Evolutionary conservation across 2,113 vertebrate species (phyloP), one percentile per base, ranked within the genome.

Genomic region (Amphilophus citrinellus): DNA sequence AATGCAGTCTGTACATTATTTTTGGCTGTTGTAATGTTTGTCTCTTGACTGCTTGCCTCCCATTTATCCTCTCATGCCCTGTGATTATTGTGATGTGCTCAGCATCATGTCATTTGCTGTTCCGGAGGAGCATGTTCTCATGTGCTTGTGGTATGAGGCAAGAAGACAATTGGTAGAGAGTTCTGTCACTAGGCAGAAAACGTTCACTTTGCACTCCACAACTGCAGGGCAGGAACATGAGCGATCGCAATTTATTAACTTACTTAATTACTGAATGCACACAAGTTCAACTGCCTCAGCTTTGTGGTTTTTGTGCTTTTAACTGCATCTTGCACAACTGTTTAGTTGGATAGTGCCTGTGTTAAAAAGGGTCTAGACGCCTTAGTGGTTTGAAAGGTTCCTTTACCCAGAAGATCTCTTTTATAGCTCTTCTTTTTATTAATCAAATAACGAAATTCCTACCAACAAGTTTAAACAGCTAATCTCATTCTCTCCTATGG

Each of bases 171-270:
- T 9, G 22, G 58, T 13, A 39, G 22, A n/a, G 76, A 83, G 79
- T 32, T 61, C 81, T 57, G 47, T 71, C 61, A 32, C 83, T 18
- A 61, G 86, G 79, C 22, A 44, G 79, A 80, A 81, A 86, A 87
- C 77, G 65, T 85, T 87, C 77, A 39, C 39, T 61, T 81, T 84
- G 58, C 75, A n/a, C 77, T 85, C 79, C 42, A 75, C 85, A 84
- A 77, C 63, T 17, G 24, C 42, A 39, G 81, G 76, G 44, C 87
- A 76, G 84, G 63, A 79, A 68, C 82, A 84, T 1, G 22, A 87
- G 84, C 81, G 85, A 79, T 76, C 10, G 77, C 68, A 82, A 85
- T 91, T 91, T 78, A 92, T 91, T 90, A 81, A 89, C 83, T 79
- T 85, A 79, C 88, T 92, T 89, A 87, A 91, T 85, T 87, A 86